Conservation (phyloP, 2,113 vertebrate genomes). For the Bubalus kerabau region DNA sequence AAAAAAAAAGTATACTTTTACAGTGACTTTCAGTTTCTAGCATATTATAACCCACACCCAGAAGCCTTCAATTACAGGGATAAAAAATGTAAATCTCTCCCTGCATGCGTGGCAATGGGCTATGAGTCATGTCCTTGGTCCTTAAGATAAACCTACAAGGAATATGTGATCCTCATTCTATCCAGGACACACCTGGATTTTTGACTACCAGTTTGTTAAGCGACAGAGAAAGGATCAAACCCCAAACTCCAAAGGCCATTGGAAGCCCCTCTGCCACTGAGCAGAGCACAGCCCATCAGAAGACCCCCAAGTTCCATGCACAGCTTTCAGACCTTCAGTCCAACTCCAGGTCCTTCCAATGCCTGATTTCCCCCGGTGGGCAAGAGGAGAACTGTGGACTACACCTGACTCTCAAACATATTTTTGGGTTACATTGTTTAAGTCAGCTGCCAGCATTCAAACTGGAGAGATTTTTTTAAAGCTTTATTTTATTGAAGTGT, state of each 20-base stretch:
- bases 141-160: not conserved
- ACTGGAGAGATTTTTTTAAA: not conserved
- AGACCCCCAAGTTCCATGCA: not conserved
- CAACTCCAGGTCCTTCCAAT: not conserved
- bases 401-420: not conserved
- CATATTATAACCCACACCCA: not conserved
- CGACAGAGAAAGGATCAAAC: not conserved
- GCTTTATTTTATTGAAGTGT: not conserved
- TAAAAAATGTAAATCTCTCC: not conserved
- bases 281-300: not conserved
- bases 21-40: not conserved
- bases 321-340: not conserved
- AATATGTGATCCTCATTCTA: not conserved
- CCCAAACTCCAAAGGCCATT: not conserved
- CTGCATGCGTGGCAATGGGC: not conserved
- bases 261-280: not conserved
- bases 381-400: not conserved
- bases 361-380: accelerated
- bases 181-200: not conserved
- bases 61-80: not conserved
- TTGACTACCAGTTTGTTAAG: not conserved
- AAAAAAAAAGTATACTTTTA: not conserved
- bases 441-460: not conserved
- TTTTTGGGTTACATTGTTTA: not conserved
- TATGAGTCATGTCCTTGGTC: not conserved